A percentile compares a stretch with the other conserved stretches of the same genome.
These are phyloP conservation scores for Stichodactyla helianthus DNA, from an alignment of 64 coral and sea anemone species.

Conservation along the genomic window DNA sequence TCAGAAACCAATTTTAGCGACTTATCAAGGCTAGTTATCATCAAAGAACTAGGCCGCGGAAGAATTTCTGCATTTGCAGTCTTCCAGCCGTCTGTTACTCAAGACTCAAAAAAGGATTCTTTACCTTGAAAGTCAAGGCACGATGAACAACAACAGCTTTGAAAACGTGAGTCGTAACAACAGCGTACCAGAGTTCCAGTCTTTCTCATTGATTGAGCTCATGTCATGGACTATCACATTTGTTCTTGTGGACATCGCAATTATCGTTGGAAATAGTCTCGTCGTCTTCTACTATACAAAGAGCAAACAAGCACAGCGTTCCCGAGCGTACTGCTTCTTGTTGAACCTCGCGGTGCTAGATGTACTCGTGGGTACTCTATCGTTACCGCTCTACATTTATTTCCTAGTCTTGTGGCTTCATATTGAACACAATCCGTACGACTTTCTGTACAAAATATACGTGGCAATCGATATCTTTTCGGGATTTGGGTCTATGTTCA, in stretches of 20 bases:
- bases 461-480: slow-evolving; percentile 8
- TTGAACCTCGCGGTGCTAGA: slow-evolving; percentile 69
- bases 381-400: slow-evolving; percentile 71
- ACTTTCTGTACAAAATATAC: background rate
- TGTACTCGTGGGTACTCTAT: slow-evolving; percentile 50
- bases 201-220: background rate
- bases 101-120: too few species aligned
- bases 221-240: slow-evolving; percentile 45
- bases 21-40: too few species aligned
- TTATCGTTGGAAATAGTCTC: slow-evolving; percentile 46
- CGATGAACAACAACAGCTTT: slow-evolving; percentile 4
- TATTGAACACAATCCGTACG: background rate
- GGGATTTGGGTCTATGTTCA: slow-evolving; percentile 20
- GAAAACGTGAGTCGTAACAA: background rate
- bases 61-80: too few species aligned
- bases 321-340: slow-evolving; percentile 52
- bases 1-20: too few species aligned
- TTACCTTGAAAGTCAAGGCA: background rate
- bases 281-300: slow-evolving; percentile 33
- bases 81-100: too few species aligned
- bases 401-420: background rate
- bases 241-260: slow-evolving; percentile 44
- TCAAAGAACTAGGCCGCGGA: too few species aligned
- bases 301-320: slow-evolving; percentile 29
- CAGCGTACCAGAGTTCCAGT: background rate